These are phyloP conservation scores for Cybosia mesomella DNA, from an alignment of 2,888 invertebrate genomes.

Conservation along the genomic window DNA sequence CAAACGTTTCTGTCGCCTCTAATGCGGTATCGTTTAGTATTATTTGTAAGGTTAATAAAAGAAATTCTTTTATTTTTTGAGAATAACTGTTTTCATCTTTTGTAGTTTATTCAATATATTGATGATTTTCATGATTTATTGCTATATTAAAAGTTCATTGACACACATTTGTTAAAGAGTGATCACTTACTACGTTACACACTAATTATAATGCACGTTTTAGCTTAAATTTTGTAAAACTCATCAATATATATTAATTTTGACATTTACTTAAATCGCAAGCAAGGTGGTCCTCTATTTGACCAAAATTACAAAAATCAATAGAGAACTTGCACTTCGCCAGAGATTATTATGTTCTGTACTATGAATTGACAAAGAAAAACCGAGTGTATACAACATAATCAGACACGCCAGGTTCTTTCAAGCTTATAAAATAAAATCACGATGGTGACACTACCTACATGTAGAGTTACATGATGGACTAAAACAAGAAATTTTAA, in stretches of 20 bases:
- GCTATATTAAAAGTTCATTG: constrained; percentile 13
- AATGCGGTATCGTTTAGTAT: constrained; percentile 30
- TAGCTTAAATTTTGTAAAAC: constrained; percentile 20
- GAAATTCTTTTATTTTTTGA: constrained; percentile 38
- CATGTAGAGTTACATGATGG: constrained; percentile 42
- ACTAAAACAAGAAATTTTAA: constrained; percentile 43
- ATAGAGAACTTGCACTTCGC: constrained; percentile 5
- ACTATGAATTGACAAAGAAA: constrained; percentile 10
- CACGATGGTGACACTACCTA: constrained; percentile 43
- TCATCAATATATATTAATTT: constrained; percentile 21
- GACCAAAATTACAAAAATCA: constrained; percentile 3
- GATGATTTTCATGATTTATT: constrained; percentile 30
- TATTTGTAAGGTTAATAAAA: constrained; percentile 52
- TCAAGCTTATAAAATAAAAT: constrained; percentile 36
- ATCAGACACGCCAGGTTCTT: neutral
- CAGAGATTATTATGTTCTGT: constrained; percentile 2
- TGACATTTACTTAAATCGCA: constrained; percentile 11
- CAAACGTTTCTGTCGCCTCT: neutral
- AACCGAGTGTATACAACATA: neutral
- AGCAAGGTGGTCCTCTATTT: constrained; percentile 14
- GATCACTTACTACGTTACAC: neutral
- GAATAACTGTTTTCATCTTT: constrained; percentile 45
- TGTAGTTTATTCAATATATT: constrained; percentile 41
- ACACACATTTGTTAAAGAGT: neutral
- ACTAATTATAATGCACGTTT: constrained; percentile 5